Evolutionary conservation across 1,140 invertebrate genomes (phyloP).

Genomic region (Thaumatotibia leucotreta): DNA sequence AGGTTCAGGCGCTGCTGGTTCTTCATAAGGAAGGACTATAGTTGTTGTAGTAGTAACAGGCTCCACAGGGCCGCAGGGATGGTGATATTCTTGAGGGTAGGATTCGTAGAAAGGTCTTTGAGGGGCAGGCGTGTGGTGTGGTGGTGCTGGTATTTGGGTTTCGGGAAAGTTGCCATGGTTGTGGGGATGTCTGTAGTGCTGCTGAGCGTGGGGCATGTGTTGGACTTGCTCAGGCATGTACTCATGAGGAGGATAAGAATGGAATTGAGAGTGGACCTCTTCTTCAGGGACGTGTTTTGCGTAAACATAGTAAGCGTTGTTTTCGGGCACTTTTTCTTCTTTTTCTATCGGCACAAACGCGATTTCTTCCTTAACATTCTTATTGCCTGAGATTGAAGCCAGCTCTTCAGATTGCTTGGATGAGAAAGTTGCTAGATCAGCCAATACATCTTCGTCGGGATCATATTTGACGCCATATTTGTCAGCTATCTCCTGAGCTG

Average conservation of each 20-base stretch:
- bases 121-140: slow-evolving; percentile 32
- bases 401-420: slow-evolving; percentile 59
- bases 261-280: slow-evolving; percentile 16
- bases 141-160: slow-evolving; percentile 39
- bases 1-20: slow-evolving; percentile 39
- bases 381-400: slow-evolving; percentile 45
- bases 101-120: slow-evolving; percentile 49
- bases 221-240: slow-evolving; percentile 17
- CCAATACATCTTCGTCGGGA: slow-evolving; percentile 58
- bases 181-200: slow-evolving; percentile 26
- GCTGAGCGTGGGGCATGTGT: slow-evolving; percentile 18
- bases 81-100: slow-evolving; percentile 38
- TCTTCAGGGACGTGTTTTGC: slow-evolving; percentile 22
- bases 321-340: slow-evolving; percentile 1
- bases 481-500: slow-evolving; percentile 67
- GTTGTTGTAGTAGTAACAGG: slow-evolving; percentile 29
- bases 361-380: slow-evolving; percentile 6
- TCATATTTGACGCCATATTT: slow-evolving; percentile 61
- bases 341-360: slow-evolving; percentile 15
- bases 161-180: slow-evolving; percentile 39
- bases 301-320: slow-evolving; percentile 25
- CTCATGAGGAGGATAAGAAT: slow-evolving; percentile 17
- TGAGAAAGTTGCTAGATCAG: slow-evolving; percentile 51
- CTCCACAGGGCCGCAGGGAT: slow-evolving; percentile 45
- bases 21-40: slow-evolving; percentile 32